A percentile compares a stretch with the other conserved stretches of the same genome.
Evolutionary conservation across 2,888 invertebrate genomes (phyloP).

Genomic region (Periphyllus acericola): DNA sequence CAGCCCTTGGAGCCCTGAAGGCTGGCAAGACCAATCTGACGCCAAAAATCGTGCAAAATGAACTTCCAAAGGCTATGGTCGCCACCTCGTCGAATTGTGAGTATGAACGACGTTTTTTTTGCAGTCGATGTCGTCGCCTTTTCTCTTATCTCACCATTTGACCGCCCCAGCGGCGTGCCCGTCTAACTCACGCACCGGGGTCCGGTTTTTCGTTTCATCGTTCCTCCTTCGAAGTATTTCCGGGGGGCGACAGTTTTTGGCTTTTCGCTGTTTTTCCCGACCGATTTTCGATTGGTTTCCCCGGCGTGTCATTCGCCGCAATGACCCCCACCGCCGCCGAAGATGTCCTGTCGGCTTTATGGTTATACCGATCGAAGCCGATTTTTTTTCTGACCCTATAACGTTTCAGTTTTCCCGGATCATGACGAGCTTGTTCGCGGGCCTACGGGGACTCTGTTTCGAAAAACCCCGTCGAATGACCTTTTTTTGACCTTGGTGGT

Average conservation of each 20-base stretch:
- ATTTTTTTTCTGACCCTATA: neutral
- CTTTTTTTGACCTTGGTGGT: slow-evolving; percentile 47
- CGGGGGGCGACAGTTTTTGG: neutral
- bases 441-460: neutral
- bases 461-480: slow-evolving; percentile 18
- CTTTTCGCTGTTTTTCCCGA: neutral
- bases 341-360: neutral
- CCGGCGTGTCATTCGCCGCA: neutral
- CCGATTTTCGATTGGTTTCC: neutral
- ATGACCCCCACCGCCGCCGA: neutral
- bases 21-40: slow-evolving; percentile 70
- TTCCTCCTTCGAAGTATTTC: neutral
- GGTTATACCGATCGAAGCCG: neutral
- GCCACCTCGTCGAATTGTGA: slow-evolving; percentile 70
- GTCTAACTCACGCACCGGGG: neutral
- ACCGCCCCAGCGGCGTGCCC: neutral
- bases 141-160: neutral
- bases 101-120: slow-evolving; percentile 66
- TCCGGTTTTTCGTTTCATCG: neutral
- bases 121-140: neutral
- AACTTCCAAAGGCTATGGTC: slow-evolving; percentile 70
- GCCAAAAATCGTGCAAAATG: slow-evolving; percentile 69
- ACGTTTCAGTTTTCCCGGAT: neutral
- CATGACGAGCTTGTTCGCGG: neutral
- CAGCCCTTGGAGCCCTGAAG: slow-evolving; percentile 71